A percentile compares a stretch with the other conserved stretches of the same genome.
These are phyloP conservation scores for Hemaris fuciformis DNA, from an alignment of 2,888 invertebrate genomes.

Conservation along the genomic window DNA sequence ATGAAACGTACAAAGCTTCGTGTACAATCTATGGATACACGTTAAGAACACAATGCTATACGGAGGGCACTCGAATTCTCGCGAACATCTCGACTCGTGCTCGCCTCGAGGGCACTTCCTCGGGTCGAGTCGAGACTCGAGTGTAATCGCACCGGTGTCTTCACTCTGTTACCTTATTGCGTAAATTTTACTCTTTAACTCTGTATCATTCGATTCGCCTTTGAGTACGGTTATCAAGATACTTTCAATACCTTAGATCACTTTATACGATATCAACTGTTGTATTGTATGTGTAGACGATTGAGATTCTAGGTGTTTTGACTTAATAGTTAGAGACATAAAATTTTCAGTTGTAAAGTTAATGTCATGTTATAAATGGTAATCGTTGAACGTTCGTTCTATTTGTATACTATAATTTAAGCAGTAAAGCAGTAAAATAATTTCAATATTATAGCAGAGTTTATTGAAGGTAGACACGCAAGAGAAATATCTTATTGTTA, in stretches of 20 bases:
- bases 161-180: constrained; percentile 31
- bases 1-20: constrained; percentile 11
- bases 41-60: constrained; percentile 33
- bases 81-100: constrained; percentile 20
- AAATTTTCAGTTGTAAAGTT: no score
- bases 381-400: no score
- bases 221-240: constrained; percentile 17
- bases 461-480: neutral
- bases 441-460: neutral
- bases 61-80: constrained; percentile 25
- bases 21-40: constrained; percentile 20
- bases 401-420: neutral
- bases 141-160: constrained; percentile 21
- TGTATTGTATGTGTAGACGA: no score
- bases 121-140: constrained; percentile 19
- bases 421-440: neutral
- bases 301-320: no score
- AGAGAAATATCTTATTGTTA: neutral
- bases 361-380: no score
- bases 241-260: neutral
- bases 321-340: no score
- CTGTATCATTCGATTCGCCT: constrained; percentile 17
- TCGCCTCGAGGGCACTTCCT: constrained; percentile 24
- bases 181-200: constrained; percentile 17
- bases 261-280: no score